A percentile compares a stretch with the other conserved stretches of the same genome.
Evolutionary conservation across 2,113 vertebrate genomes (phyloP).

Genomic region (Eira barbara): DNA sequence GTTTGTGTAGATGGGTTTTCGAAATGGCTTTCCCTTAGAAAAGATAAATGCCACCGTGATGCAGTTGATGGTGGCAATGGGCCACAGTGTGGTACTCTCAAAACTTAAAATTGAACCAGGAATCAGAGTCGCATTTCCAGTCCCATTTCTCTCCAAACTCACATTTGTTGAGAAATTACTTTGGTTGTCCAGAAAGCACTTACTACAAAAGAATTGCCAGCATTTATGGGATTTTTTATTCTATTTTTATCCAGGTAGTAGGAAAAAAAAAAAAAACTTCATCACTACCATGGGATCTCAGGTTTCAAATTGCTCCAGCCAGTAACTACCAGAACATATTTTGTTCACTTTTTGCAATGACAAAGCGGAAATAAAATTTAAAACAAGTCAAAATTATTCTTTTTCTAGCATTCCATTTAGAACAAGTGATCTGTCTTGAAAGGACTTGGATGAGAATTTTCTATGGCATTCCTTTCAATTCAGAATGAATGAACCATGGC

Average conservation of each 20-base stretch:
- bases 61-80: slow-evolving; percentile 74
- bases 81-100: slow-evolving; percentile 77
- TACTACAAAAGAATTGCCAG: slow-evolving; percentile 65
- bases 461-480: not conserved
- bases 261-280: not conserved
- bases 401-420: not conserved
- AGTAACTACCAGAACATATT: not conserved
- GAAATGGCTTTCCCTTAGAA: slow-evolving; percentile 84
- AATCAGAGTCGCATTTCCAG: not conserved
- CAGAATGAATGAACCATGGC: not conserved
- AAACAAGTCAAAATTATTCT: not conserved
- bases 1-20: slow-evolving; percentile 83
- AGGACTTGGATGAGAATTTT: not conserved
- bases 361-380: slow-evolving; percentile 30
- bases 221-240: not conserved
- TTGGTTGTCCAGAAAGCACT: slow-evolving; percentile 61
- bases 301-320: not conserved
- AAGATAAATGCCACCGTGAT: slow-evolving; percentile 79
- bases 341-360: not conserved
- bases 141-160: slow-evolving; percentile 49
- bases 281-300: not conserved
- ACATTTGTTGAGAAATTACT: not conserved
- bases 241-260: not conserved
- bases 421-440: not conserved
- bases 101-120: slow-evolving; percentile 71